A percentile compares a stretch with the other conserved stretches of the same genome.
phyloP scores from a whole-genome alignment of 2,113 vertebrate species.

The Sinocyclocheilus anshuiensis region DNA sequence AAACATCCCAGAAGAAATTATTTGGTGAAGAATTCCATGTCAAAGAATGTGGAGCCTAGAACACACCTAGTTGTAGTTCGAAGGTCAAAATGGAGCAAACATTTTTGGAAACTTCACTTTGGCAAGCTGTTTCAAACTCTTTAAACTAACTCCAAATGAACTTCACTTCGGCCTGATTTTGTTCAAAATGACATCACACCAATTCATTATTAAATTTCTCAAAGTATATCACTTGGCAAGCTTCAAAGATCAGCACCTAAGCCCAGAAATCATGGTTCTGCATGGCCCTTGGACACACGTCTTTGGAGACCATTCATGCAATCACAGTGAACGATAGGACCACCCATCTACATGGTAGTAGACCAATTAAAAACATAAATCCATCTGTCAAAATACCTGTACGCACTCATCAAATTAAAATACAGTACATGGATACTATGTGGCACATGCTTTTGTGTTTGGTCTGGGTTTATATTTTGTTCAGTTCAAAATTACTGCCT shows the following conservation, averaged over 20 bases:
- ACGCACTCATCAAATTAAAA: background rate
- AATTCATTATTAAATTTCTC: no score
- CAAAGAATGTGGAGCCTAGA: no score
- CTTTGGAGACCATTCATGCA: background rate
- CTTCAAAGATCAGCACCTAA: background rate
- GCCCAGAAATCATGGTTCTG: background rate
- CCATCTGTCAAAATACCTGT: background rate
- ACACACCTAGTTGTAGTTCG: no score
- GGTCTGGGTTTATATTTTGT: background rate
- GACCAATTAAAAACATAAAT: background rate
- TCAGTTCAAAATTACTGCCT: slow-evolving; percentile 8
- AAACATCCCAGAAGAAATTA: no score
- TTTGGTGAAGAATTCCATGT: no score
- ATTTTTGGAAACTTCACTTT: background rate
- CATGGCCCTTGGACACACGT: background rate
- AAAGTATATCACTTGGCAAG: background rate
- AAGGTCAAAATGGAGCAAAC: background rate
- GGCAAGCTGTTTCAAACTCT: no score
- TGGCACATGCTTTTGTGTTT: slow-evolving; percentile 42
- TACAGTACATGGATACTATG: background rate
- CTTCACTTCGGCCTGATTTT: background rate
- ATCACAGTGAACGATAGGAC: background rate
- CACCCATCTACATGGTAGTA: background rate
- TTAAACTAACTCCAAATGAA: background rate
- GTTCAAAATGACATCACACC: background rate